These are phyloP conservation scores for Myotis brandtii DNA, from an alignment of 2,113 vertebrate species.

Conservation along the genomic window DNA sequence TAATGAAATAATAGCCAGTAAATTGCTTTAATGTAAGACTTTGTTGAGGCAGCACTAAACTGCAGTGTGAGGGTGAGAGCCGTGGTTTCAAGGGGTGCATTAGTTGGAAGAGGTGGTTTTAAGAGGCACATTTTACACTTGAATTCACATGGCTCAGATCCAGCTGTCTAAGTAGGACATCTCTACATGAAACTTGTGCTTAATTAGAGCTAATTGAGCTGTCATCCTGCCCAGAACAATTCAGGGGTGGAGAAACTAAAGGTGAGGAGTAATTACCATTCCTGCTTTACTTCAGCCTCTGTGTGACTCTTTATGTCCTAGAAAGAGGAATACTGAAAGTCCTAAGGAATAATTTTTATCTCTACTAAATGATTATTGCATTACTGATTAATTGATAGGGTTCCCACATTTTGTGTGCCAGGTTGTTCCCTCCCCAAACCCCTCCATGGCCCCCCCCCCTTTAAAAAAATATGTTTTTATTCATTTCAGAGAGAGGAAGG, in stretches of 20 bases:
- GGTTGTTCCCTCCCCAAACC: neutral
- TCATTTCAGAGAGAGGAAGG: too few relatives aligned
- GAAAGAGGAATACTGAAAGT: slow-evolving; percentile 46
- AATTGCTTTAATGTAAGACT: slow-evolving; percentile 79
- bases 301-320: neutral
- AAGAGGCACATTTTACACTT: slow-evolving; percentile 81
- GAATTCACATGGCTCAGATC: slow-evolving; percentile 80
- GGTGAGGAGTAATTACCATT: slow-evolving; percentile 2
- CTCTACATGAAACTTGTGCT: slow-evolving; percentile 44
- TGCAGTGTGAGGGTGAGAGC: slow-evolving; percentile 69
- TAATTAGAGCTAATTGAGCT: slow-evolving; percentile 79
- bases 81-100: slow-evolving; percentile 79
- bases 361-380: neutral
- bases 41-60: slow-evolving; percentile 74
- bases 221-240: slow-evolving; percentile 26
- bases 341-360: slow-evolving; percentile 28
- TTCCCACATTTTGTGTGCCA: slow-evolving; percentile 8
- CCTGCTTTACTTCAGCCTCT: neutral
- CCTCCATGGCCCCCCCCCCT: neutral
- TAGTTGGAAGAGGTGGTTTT: slow-evolving; percentile 84
- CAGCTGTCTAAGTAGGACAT: slow-evolving; percentile 74
- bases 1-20: slow-evolving; percentile 82
- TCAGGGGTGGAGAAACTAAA: slow-evolving; percentile 20
- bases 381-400: neutral
- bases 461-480: too few relatives aligned